Evolutionary conservation across 1,140 invertebrate genomes (phyloP).

Genomic region (Aphelinus atriplicis): DNA sequence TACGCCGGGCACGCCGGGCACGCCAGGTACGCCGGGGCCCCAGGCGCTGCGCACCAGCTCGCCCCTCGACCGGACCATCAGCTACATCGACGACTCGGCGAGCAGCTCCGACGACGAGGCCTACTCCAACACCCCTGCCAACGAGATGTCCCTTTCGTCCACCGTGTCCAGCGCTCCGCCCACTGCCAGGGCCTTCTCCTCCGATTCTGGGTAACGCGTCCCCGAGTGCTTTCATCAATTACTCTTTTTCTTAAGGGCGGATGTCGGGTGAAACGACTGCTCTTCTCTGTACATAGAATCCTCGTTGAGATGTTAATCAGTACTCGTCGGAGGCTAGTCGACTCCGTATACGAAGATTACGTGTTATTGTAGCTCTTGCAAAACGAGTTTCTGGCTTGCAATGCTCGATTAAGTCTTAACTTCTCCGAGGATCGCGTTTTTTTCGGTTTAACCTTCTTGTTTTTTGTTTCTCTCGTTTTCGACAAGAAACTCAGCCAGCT

Average conservation of each 20-base stretch:
- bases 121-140: constrained; percentile 52
- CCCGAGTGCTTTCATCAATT: background rate
- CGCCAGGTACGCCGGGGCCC: constrained; percentile 37
- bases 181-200: constrained; percentile 64
- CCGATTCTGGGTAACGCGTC: constrained; percentile 65
- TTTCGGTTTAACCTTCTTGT: too few species aligned
- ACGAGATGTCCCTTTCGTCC: constrained; percentile 55
- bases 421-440: too few species aligned
- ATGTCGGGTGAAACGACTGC: too few species aligned
- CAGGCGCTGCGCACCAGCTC: constrained; percentile 54
- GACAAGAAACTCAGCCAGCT: too few species aligned
- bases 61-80: constrained; percentile 52
- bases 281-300: too few species aligned
- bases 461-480: too few species aligned
- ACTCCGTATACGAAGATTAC: too few species aligned
- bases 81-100: constrained; percentile 58
- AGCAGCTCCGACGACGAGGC: constrained; percentile 61
- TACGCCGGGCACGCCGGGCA: constrained; percentile 47
- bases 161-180: constrained; percentile 53
- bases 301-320: too few species aligned
- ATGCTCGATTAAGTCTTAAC: too few species aligned
- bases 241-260: too few species aligned
- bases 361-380: background rate
- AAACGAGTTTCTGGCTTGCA: background rate
- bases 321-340: too few species aligned